Conservation (phyloP, 2,797 vertebrate species). For the Lepilemur septentrionalis region DNA sequence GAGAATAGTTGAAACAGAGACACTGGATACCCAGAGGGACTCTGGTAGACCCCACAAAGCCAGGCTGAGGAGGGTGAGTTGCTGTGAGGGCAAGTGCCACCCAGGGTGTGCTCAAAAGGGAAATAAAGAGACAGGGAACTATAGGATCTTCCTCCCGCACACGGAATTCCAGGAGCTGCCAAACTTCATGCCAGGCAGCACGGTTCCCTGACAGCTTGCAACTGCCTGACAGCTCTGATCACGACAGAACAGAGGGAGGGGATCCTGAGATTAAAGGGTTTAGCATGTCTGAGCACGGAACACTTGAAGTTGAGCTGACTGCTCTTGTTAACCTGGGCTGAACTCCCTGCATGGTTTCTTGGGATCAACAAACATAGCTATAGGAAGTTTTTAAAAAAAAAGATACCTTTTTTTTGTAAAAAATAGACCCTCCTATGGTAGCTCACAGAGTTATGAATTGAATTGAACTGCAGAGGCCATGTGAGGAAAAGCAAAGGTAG, state of each 20-base stretch:
- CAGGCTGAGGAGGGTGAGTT: constrained; percentile 46
- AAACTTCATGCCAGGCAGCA: constrained; percentile 12
- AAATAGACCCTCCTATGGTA: neutral
- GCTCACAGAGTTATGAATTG: neutral
- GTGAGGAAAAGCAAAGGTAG: neutral
- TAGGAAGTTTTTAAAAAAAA: neutral
- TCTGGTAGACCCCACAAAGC: neutral
- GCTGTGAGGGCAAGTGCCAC: neutral
- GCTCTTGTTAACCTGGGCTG: constrained; percentile 66
- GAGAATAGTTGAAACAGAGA: neutral
- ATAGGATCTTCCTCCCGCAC: neutral
- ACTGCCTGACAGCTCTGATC: constrained; percentile 35
- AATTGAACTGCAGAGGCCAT: neutral
- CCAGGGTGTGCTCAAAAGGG: neutral
- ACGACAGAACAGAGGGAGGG: constrained; percentile 49
- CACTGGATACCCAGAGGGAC: neutral
- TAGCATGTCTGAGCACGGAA: constrained; percentile 45
- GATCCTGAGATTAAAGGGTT: constrained; percentile 49
- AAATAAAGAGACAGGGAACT: neutral
- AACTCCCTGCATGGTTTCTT: constrained; percentile 45
- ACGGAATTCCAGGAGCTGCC: neutral
- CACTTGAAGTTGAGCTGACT: constrained; percentile 29
- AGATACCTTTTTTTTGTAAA: neutral
- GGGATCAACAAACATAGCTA: constrained; percentile 20
- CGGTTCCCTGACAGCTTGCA: neutral